These are phyloP conservation scores for Rhynchopsitta pachyrhyncha DNA, from an alignment of 2,113 vertebrate species.

Conservation along the genomic window DNA sequence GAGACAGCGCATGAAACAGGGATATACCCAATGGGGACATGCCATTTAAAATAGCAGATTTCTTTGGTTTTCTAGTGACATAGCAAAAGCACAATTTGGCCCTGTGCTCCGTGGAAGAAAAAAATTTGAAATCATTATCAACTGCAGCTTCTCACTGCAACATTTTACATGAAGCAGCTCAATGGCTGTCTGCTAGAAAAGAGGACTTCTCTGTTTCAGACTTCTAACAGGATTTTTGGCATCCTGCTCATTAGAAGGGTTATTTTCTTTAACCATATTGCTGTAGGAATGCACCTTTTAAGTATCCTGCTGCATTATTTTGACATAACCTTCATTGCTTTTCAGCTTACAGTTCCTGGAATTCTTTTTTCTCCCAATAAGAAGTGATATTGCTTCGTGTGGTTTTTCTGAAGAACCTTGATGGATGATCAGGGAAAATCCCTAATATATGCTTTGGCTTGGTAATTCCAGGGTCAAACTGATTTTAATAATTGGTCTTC, in stretches of 20 bases:
- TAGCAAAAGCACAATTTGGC: background rate
- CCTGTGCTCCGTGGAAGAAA: background rate
- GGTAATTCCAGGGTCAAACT: constrained; percentile 31
- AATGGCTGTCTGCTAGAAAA: background rate
- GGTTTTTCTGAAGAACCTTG: constrained; percentile 26
- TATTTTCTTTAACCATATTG: background rate
- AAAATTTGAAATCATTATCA: background rate
- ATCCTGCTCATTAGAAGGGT: background rate
- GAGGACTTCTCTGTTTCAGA: background rate
- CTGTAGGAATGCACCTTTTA: background rate
- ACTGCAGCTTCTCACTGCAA: background rate
- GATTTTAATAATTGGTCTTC: constrained; percentile 38
- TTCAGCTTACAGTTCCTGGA: background rate
- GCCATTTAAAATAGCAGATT: background rate
- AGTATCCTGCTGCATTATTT: background rate
- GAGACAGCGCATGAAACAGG: background rate
- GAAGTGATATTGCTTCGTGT: background rate
- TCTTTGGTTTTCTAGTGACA: background rate
- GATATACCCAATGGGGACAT: background rate
- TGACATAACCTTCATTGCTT: background rate
- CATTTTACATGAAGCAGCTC: background rate
- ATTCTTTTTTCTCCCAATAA: background rate
- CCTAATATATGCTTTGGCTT: background rate
- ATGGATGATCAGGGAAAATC: background rate
- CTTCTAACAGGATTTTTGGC: background rate